Conservation (phyloP, 2,888 invertebrate species). For the Alloplasta piceator region DNA sequence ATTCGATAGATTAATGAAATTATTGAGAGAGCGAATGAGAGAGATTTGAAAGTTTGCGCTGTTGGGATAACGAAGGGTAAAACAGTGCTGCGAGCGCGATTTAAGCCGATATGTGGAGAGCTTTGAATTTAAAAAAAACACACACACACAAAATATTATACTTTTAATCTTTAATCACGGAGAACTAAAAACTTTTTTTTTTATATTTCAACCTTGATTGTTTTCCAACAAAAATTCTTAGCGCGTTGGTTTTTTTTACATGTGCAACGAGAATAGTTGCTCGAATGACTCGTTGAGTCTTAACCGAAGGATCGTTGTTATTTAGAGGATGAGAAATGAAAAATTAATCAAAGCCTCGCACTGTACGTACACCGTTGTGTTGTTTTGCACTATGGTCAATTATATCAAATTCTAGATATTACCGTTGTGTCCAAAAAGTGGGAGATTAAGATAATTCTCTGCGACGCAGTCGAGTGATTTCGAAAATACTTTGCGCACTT, state of each 20-base stretch:
- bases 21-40: constrained; percentile 40
- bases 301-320: constrained; percentile 60
- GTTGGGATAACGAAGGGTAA: constrained; percentile 23
- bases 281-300: too few species aligned
- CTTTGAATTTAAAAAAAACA: constrained; percentile 53
- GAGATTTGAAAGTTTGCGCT: constrained; percentile 13
- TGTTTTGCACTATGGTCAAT: too few species aligned
- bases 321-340: too few species aligned
- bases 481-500: too few species aligned
- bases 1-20: constrained; percentile 61
- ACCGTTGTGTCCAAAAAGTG: too few species aligned
- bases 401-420: too few species aligned
- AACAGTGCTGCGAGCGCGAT: constrained; percentile 29
- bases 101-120: constrained; percentile 58
- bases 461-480: too few species aligned
- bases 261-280: too few species aligned
- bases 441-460: too few species aligned
- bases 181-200: constrained; percentile 62
- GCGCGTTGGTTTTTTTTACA: background rate
- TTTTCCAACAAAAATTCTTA: constrained; percentile 35
- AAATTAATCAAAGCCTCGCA: too few species aligned
- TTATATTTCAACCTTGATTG: constrained; percentile 43
- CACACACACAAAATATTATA: constrained; percentile 34
- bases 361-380: too few species aligned
- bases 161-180: constrained; percentile 66